Evolutionary conservation across 2,113 vertebrate species (phyloP).

Genomic region (Illadopsis cleaveri): DNA sequence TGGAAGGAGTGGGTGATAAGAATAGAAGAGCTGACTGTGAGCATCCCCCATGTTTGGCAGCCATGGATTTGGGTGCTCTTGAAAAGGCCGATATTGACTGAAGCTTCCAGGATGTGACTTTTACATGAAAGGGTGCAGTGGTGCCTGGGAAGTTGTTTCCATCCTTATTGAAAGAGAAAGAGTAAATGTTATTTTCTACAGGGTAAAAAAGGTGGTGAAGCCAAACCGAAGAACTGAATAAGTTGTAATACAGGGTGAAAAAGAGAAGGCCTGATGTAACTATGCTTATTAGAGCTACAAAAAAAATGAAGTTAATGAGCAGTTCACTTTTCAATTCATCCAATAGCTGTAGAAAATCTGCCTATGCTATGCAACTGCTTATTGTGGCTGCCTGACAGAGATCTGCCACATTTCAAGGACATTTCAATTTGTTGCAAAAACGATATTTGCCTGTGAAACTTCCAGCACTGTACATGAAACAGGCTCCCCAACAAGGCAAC

Average conservation of each 20-base stretch:
- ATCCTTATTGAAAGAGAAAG: neutral
- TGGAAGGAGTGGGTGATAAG: neutral
- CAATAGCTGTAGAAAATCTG: neutral
- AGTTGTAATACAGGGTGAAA: neutral
- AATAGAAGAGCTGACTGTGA: neutral
- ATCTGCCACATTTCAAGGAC: neutral
- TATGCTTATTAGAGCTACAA: neutral
- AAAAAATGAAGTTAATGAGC: neutral
- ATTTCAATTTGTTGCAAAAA: neutral
- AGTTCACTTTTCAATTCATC: neutral
- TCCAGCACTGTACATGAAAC: neutral
- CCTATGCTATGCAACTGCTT: neutral
- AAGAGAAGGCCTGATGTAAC: neutral
- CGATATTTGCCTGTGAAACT: neutral
- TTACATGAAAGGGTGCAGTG: neutral
- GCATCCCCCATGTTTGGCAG: slow-evolving; percentile 8
- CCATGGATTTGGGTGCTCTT: neutral
- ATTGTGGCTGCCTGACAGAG: neutral
- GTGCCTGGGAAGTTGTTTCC: neutral
- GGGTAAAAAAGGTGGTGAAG: neutral
- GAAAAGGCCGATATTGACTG: slow-evolving; percentile 7
- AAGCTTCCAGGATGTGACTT: slow-evolving; percentile 5
- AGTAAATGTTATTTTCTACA: neutral
- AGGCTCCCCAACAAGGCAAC: neutral
- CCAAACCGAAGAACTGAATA: neutral